Conservation (phyloP, 2,888 invertebrate species). For the Onthophagus sagittarius region DNA sequence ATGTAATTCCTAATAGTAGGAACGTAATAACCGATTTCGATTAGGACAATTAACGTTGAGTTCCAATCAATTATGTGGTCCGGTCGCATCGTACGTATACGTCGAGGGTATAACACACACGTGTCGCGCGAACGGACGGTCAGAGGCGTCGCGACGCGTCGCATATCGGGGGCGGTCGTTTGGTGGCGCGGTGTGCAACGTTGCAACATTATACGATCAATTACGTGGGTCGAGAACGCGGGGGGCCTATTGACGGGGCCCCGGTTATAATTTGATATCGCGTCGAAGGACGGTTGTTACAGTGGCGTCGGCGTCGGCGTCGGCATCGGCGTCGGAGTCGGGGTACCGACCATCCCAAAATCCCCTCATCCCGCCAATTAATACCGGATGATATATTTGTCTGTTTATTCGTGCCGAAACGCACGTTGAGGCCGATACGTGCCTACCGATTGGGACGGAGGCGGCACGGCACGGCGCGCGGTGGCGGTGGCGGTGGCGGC, state of each 20-base stretch:
- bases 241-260: not conserved
- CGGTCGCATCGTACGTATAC: not conserved
- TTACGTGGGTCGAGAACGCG: not conserved
- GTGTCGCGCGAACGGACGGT: not conserved
- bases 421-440: not conserved
- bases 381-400: conserved; percentile 13
- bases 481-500: too few species aligned
- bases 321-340: not conserved
- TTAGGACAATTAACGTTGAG: not conserved
- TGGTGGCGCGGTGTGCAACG: conserved; percentile 1
- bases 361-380: conserved; percentile 2
- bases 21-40: not conserved
- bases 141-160: not conserved
- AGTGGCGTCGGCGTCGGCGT: not conserved
- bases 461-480: not conserved
- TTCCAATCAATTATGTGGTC: not conserved
- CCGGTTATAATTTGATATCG: conserved; percentile 11
- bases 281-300: not conserved
- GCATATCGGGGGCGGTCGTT: not conserved
- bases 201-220: conserved; percentile 13
- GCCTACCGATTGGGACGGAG: not conserved
- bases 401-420: conserved; percentile 11
- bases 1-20: not conserved
- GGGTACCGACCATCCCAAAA: not conserved
- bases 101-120: not conserved